Conservation (phyloP, 1,140 invertebrate genomes). For the Myzus persicae region DNA sequence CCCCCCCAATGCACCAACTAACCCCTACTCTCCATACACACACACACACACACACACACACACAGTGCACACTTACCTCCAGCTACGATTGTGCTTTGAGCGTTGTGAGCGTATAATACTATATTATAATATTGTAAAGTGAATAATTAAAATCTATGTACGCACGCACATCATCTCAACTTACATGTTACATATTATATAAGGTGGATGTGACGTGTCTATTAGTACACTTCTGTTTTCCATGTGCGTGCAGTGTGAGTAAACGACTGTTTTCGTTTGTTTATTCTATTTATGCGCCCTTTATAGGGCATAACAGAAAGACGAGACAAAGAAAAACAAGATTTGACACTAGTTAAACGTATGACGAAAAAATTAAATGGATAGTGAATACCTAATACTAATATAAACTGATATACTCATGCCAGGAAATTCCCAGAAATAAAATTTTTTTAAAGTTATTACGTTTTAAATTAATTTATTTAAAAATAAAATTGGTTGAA, state of each 20-base stretch:
- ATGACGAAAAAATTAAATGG: too few species aligned
- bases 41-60: not conserved
- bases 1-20: not conserved
- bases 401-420: too few species aligned
- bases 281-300: not conserved
- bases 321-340: too few species aligned
- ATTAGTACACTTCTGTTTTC: not conserved
- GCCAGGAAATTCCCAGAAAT: too few species aligned
- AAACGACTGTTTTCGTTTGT: not conserved
- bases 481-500: too few species aligned
- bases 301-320: too few species aligned
- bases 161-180: not conserved
- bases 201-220: not conserved
- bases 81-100: not conserved
- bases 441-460: too few species aligned
- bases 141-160: slow-evolving; percentile 19
- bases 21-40: not conserved
- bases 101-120: not conserved
- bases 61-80: not conserved
- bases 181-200: not conserved
- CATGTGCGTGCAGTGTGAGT: not conserved
- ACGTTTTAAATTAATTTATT: too few species aligned
- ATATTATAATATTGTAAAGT: not conserved
- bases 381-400: too few species aligned
- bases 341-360: too few species aligned